Evolutionary conservation across 1,140 invertebrate species (phyloP), one percentile per base, ranked within the genome.

Genomic region (Ganaspis sp.): DNA sequence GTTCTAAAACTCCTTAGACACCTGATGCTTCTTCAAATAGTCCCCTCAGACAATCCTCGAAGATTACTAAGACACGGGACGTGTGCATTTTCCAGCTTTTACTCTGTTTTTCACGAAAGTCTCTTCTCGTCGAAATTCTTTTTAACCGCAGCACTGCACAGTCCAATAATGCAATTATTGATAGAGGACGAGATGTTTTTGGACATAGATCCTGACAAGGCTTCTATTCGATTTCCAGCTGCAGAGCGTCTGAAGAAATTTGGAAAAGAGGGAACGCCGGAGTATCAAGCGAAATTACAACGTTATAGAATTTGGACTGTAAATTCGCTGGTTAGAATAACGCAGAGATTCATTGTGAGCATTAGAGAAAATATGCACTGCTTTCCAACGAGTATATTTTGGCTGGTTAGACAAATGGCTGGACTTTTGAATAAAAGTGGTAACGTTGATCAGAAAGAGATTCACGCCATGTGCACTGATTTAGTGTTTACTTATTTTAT

Each of bases 401-500:
- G 95, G 95, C 92, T 96, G 40, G 93, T 96, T 0, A 93, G 95
- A 78, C 95, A 96, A 81, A 94, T 96, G 82, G 94, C 94, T n/a
- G 93, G 94, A 58, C 91, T 95, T 23, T 89, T 96, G 8, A 92
- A 93, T 4, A 94, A 95, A 83, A 93, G 89, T 80, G 93, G 93
- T 81, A 92, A 92, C 40, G 87, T 93, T 1, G 93, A 94, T 34
- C 84, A 90, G 0, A 94, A 94, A 83, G 94, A 96, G 78, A 93
- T 96, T 21, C 92, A 95, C 83, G 94, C 94, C 9, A 95, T 99
- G 83, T 97, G 97, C 86, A 97, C 96, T 0, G 98, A 99, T 88
- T 91, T 99, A 19, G 95, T 99, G 11, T 97, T 99, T 87, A 96
- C 96, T 1, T 94, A 97, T 83, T 99, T 99, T 82, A 97, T 99